These are phyloP conservation scores for Drosophila borealis DNA, from an alignment of 2,888 invertebrate species.

Conservation along the genomic window DNA sequence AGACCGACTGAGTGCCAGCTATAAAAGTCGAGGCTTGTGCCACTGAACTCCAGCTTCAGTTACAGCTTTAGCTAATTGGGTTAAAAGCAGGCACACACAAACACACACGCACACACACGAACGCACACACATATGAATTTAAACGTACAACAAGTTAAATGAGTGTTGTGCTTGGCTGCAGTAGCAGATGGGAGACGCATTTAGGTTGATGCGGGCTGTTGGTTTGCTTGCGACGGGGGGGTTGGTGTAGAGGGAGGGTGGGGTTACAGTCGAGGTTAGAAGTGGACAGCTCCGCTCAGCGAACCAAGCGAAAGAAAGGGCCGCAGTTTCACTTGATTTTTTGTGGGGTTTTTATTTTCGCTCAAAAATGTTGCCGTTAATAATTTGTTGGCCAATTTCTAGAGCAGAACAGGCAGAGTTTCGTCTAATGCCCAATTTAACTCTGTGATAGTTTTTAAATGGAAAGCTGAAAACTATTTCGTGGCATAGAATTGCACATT, in stretches of 20 bases:
- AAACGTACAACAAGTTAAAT: constrained; percentile 60
- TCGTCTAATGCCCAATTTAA: constrained; percentile 12
- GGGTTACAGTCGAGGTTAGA: constrained; percentile 20
- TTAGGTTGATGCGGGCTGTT: constrained; percentile 38
- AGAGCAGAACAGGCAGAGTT: constrained; percentile 63
- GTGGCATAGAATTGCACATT: constrained; percentile 12
- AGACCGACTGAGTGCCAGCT: constrained; percentile 37
- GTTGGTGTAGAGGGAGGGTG: background rate
- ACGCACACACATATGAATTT: constrained; percentile 18
- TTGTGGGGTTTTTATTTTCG: constrained; percentile 11
- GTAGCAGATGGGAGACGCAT: constrained; percentile 47
- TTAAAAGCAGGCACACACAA: constrained; percentile 62
- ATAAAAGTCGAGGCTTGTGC: constrained; percentile 59
- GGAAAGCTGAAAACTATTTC: constrained; percentile 31
- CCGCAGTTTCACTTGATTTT: constrained; percentile 55
- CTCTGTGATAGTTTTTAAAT: constrained; percentile 13
- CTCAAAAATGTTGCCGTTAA: constrained; percentile 65
- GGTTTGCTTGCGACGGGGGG: background rate
- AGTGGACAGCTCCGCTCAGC: constrained; percentile 25
- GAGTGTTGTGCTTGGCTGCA: constrained; percentile 60
- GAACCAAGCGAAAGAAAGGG: constrained; percentile 62
- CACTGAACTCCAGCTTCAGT: constrained; percentile 62
- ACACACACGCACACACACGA: constrained; percentile 9
- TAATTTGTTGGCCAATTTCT: constrained; percentile 68
- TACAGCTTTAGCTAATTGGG: constrained; percentile 69